Evolutionary conservation across 92 coral and sea anemone species (phyloP), one percentile per base, ranked within the genome.

Genomic region (Phenganax subtilis): DNA sequence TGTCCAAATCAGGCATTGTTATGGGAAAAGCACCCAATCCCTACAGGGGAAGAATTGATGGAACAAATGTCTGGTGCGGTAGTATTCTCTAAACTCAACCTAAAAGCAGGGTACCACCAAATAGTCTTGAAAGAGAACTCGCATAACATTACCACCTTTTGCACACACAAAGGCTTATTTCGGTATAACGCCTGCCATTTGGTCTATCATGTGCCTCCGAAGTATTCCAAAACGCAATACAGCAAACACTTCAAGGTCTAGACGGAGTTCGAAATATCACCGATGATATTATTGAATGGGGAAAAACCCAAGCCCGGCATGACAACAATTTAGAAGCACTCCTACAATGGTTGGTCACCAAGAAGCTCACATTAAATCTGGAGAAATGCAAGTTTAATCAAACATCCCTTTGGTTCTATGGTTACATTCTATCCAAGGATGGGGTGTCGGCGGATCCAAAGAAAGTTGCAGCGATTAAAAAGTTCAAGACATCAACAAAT

Each of bases 341-440:
- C 25, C 17, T 60, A 60, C 7, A 60, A 6, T 27, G 66, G 17
- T 60, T 55, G 58, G 58, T 55, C 58, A 12, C 12, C 58, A 55
- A 55, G 58, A 55, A 55, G 58, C 58, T 55, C 12, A 54, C 60
- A 28, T 55, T 57, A 10, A 16, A 17, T 2, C 25, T 12, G 16
- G 57, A 82, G 27, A 82, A 82, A 10, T 71, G 80, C 71, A 82
- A 54, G 52, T 72, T 72, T 57, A 80, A 71, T 12, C 79, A 79
- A 20, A 82, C 85, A 9, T 70, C 80, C 56, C 79, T 82, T 12
- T 82, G 71, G 68, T 82, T 79, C 79, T 82, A 71, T 71, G 80
- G 80, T 12, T 71, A 72, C 28, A 44, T 82, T 16, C 55, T 82
- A 79, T 68, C 77, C 63, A 82, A 71, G 47, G 71, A 57, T 20